A percentile compares a stretch with the other conserved stretches of the same genome.
These are phyloP conservation scores for Drosophila suboccidentalis DNA, from an alignment of 2,888 invertebrate species.

Conservation along the genomic window DNA sequence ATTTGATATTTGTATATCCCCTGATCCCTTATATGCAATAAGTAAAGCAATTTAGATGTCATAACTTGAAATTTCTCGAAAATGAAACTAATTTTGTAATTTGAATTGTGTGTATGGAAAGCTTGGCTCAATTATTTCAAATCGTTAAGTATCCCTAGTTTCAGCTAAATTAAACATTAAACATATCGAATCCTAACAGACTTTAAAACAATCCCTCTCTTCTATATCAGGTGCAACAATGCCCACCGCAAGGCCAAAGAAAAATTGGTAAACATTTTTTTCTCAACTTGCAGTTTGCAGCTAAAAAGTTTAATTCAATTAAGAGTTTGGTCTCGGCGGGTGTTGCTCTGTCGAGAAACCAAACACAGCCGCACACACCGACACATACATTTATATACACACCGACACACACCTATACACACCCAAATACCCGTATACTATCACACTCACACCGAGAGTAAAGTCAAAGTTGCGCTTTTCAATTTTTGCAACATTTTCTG, in stretches of 20 bases:
- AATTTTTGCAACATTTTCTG: constrained; percentile 66
- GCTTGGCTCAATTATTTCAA: neutral
- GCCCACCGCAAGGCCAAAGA: constrained; percentile 19
- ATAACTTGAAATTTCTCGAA: no score
- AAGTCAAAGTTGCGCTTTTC: constrained; percentile 71
- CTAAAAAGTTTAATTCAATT: constrained; percentile 74
- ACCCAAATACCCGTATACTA: constrained; percentile 17
- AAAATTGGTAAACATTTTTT: constrained; percentile 40
- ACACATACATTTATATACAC: constrained; percentile 1
- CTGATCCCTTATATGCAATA: no score
- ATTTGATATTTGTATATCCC: no score
- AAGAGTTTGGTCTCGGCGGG: constrained; percentile 58
- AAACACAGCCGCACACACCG: constrained; percentile 26
- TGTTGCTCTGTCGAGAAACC: constrained; percentile 52
- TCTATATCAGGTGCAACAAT: constrained; percentile 12
- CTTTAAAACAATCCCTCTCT: neutral
- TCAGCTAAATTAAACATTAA: neutral
- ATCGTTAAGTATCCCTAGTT: neutral
- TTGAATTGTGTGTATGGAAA: neutral
- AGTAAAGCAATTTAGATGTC: no score
- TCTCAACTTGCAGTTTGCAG: constrained; percentile 39
- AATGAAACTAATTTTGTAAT: no score
- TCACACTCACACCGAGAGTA: constrained; percentile 19
- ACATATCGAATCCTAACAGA: neutral
- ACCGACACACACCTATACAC: constrained; percentile 3